These are phyloP conservation scores for Cantharis lateralis DNA, from an alignment of 2,888 invertebrate species.

Conservation along the genomic window DNA sequence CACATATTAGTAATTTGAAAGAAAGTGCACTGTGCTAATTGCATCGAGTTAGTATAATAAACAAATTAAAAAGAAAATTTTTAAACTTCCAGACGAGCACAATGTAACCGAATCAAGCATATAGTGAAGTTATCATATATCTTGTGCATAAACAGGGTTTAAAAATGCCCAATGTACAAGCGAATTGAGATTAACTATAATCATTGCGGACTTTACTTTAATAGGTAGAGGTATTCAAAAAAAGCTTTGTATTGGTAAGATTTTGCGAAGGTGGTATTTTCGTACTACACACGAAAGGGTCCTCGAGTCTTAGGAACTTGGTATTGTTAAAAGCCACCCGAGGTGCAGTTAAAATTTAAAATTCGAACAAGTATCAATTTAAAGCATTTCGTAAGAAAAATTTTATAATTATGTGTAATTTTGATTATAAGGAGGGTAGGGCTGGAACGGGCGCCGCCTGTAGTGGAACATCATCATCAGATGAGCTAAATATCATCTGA, in stretches of 20 bases:
- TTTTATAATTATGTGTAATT: conserved; percentile 56
- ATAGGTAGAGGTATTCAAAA: neutral
- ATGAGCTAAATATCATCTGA: conserved; percentile 28
- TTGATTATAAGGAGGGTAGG: conserved; percentile 54
- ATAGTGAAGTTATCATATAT: neutral
- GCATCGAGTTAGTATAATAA: neutral
- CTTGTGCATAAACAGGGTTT: neutral
- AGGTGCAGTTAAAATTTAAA: conserved; percentile 34
- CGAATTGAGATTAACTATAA: neutral
- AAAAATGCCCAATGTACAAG: neutral
- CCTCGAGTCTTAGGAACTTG: neutral
- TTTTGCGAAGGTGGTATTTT: conserved; percentile 15
- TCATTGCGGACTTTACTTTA: neutral
- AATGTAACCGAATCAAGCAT: neutral
- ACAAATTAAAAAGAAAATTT: neutral
- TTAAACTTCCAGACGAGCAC: neutral
- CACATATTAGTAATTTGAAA: neutral
- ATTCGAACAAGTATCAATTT: conserved; percentile 41
- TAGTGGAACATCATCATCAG: conserved; percentile 27
- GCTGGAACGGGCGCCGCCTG: conserved; percentile 38
- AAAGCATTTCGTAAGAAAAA: conserved; percentile 43
- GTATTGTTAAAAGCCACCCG: conserved; percentile 18
- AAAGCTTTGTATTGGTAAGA: neutral
- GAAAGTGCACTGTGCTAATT: neutral
- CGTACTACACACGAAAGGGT: neutral